A percentile compares a stretch with the other conserved stretches of the same genome.
Conservation (phyloP, 2,113 vertebrate species). For the Phaethornis superciliosus region DNA sequence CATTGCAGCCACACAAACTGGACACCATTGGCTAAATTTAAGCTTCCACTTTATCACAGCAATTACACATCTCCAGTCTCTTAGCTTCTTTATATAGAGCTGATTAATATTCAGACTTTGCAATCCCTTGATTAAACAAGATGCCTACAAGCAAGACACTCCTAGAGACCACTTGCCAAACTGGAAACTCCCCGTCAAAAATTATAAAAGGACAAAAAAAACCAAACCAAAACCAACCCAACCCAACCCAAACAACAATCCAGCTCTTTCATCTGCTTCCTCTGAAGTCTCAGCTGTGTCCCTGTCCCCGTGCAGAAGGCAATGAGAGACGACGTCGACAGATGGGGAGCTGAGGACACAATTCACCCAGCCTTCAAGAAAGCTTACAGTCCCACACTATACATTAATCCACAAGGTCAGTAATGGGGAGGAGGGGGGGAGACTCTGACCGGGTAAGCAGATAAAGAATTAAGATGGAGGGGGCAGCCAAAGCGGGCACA, state of each 20-base stretch:
- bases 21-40: background rate
- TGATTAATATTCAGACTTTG: slow-evolving; percentile 22
- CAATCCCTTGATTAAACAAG: slow-evolving; percentile 48
- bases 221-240: no score
- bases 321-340: slow-evolving; percentile 59
- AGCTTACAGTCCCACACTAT: slow-evolving; percentile 67
- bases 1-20: background rate
- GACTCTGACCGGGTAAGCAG: slow-evolving; percentile 47
- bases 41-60: background rate
- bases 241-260: background rate
- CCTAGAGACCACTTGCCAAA: slow-evolving; percentile 19
- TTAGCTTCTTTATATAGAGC: slow-evolving; percentile 28
- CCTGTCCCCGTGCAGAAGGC: slow-evolving; percentile 51
- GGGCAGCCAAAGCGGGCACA: slow-evolving; percentile 49
- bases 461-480: slow-evolving; percentile 72
- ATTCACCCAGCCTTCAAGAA: slow-evolving; percentile 73
- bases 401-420: slow-evolving; percentile 74
- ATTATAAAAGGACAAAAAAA: background rate
- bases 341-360: slow-evolving; percentile 72
- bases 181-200: slow-evolving; percentile 15
- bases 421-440: slow-evolving; percentile 28
- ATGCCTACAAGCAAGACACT: slow-evolving; percentile 26
- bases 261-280: slow-evolving; percentile 43
- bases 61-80: background rate
- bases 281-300: slow-evolving; percentile 44